Evolutionary conservation across 1,140 invertebrate species (phyloP), one percentile per base, ranked within the genome.

Genomic region (Chironomus tepperi): DNA sequence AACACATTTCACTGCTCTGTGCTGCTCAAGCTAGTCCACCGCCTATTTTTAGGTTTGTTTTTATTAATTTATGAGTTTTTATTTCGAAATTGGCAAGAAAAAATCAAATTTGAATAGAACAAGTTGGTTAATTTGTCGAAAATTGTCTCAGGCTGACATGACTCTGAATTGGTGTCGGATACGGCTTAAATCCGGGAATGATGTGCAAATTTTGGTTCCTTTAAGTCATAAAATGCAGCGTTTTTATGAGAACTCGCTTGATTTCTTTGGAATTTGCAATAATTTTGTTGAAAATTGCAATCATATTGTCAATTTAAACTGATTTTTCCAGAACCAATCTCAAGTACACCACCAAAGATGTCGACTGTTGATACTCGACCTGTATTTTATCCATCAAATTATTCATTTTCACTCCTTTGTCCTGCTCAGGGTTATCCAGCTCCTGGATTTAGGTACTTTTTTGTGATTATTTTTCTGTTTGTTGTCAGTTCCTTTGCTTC

Each of bases 11-110:
- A 73, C 78, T 89, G 2, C 83, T 89, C 34, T 92, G 90, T 80
- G 86, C 88, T 42, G 89, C 89, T 75, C 88, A 90, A 81, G 88
- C 87, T 43, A 90, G 83, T 80, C 89, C 89, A 15, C 84, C 89
- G 75, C 89, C 89, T 42, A 83, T 85, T 78, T 87, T 87, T 86
- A 88, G 89, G 88, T 89, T 83, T 84, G 24, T 34, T 34, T 79
- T 75, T 42, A 57, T 12, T 18, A 34, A 7, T 57, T 57, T 57
- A 2, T 34, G 24, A 34, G 24, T 5, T 34, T 34, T 34, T n/a
- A n/a, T n/a, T n/a, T n/a, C n/a, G n/a, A n/a, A n/a, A n/a, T n/a
- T n/a, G n/a, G n/a, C n/a, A n/a, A n/a, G n/a, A n/a, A n/a, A n/a
- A n/a, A n/a, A n/a, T n/a, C n/a, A n/a, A n/a, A n/a, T n/a, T n/a